These are phyloP conservation scores for Lepus americanus DNA, from an alignment of 2,113 vertebrate genomes.

Conservation along the genomic window DNA sequence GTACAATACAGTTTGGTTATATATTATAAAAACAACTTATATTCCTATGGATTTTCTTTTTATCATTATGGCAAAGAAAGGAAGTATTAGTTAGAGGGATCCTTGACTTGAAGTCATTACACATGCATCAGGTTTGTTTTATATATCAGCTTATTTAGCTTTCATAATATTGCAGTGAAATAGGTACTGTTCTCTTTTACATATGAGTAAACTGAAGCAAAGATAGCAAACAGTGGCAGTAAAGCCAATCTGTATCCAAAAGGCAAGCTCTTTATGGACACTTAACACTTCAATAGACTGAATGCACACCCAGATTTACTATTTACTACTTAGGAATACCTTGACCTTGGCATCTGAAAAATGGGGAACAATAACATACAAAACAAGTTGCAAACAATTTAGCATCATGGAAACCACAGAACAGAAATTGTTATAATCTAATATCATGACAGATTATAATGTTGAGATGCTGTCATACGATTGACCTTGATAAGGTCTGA, in stretches of 20 bases:
- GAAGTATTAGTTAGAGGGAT: neutral
- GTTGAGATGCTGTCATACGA: neutral
- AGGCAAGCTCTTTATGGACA: neutral
- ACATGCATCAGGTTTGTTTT: neutral
- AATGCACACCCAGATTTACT: conserved; percentile 7
- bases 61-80: conserved; percentile 36
- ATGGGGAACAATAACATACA: neutral
- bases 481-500: neutral
- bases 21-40: conserved; percentile 1
- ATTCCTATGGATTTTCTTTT: neutral
- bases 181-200: neutral
- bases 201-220: neutral
- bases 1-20: neutral
- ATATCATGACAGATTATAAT: neutral
- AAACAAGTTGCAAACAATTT: conserved; percentile 11
- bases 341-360: conserved; percentile 44
- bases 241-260: neutral
- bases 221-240: neutral
- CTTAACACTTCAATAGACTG: neutral
- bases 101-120: neutral
- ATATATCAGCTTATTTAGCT: neutral
- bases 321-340: conserved; percentile 4
- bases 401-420: neutral
- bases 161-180: neutral
- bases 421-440: neutral